Percentiles rank a stretch among this genome's conserved stretches.
phyloP scores from a whole-genome alignment of 2,888 invertebrate genomes.

The Lacanobia oleracea region DNA sequence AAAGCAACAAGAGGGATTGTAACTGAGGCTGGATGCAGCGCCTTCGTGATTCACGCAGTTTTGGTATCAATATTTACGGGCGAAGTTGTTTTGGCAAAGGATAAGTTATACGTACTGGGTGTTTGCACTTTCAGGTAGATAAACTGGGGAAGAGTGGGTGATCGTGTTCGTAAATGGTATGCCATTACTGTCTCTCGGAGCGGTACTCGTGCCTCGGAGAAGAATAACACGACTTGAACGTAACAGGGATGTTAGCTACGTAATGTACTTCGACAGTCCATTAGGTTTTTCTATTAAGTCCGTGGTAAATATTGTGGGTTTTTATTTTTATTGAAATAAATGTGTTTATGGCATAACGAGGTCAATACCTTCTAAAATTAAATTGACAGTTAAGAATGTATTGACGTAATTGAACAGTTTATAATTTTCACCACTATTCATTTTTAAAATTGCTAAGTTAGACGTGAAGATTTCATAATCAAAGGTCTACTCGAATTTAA shows the following conservation, averaged over 20 bases:
- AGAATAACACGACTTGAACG: slow-evolving; percentile 42
- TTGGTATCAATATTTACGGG: slow-evolving; percentile 55
- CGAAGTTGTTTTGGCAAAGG: slow-evolving; percentile 56
- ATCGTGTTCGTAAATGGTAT: slow-evolving; percentile 56
- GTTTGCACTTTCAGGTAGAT: slow-evolving; percentile 51
- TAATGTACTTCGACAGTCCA: slow-evolving; percentile 40
- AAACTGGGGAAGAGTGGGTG: slow-evolving; percentile 37
- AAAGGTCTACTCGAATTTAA: background rate
- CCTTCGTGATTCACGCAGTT: slow-evolving; percentile 51
- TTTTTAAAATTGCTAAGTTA: background rate
- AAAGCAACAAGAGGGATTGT: slow-evolving; percentile 54
- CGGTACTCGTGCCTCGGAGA: slow-evolving; percentile 15
- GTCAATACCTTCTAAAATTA: background rate
- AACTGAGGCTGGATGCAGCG: slow-evolving; percentile 46
- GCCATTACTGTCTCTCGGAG: slow-evolving; percentile 38
- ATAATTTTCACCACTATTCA: background rate
- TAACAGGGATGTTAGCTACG: slow-evolving; percentile 17
- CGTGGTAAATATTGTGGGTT: slow-evolving; percentile 11
- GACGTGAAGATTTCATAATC: background rate
- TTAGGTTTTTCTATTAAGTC: slow-evolving; percentile 38
- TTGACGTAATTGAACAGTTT: background rate
- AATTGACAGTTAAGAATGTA: too few species aligned
- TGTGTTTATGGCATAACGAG: background rate
- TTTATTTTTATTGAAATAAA: slow-evolving; percentile 9
- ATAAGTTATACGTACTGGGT: slow-evolving; percentile 42